Base-by-base conservation (phyloP, 1,140 invertebrate species). In the Drosophila kanapiae region DNA sequence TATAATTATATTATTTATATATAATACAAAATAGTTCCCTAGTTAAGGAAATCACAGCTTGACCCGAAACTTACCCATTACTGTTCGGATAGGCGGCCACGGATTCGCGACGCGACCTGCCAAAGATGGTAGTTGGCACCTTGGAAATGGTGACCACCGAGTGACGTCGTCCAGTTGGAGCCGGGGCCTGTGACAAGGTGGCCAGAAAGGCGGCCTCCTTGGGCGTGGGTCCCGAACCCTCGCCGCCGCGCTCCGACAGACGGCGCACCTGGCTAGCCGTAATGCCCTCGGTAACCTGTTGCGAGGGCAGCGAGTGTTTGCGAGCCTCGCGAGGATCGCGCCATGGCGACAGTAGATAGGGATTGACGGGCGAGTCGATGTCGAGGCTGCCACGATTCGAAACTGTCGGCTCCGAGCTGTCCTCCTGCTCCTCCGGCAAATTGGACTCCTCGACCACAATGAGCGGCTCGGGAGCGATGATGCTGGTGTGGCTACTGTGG, bases 71-170 rank as follows among this genome's bases (percentile, higher is more conserved):
- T 75, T 40, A 88, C 84, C 80, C 78, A 43, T 93, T 63, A 94
- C 93, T 18, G 95, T 95, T 93, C 1, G 96, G 95, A 82, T 96
- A 96, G 0, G 96, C 96, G 4, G 96, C 96, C 53, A 97, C 95
- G 29, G 96, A 97, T 93, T 97, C 96, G 7, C 96, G 94, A 1
- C 96, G 95, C 58, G 95, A 95, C 23, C 96, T 94, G 0, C 96
- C 96, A 81, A 97, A 97, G 0, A 97, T 90, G 0, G 95, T 94
- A 45, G 95, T 94, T 6, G 96, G 96, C 29, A 97, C 95, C 92
- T 95, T 95, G 0, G 96, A 97, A 72, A 97, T 97, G 58, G 96
- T 97, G 6, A 97, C 96, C 16, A 97, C 96, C 11, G 96, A 97
- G 92, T 97, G 96, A 63, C 96, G 94, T 48, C 96, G 94, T 0